These are phyloP conservation scores for Podotricha telesiphe DNA, from an alignment of 2,888 invertebrate species.

Conservation along the genomic window DNA sequence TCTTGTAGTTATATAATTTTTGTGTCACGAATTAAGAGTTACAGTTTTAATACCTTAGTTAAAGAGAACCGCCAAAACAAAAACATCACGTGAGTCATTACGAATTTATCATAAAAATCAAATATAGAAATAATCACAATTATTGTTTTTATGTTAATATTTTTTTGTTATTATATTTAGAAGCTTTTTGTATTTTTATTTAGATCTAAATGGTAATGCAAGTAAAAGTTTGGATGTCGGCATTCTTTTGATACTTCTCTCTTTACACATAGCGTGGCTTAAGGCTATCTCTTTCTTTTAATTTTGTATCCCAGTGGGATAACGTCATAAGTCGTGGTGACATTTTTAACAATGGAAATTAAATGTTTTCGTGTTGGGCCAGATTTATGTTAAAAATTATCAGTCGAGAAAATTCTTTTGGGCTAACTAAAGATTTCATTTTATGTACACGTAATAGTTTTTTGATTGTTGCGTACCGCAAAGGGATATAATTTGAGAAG, in stretches of 20 bases:
- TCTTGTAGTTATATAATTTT: conserved; percentile 74
- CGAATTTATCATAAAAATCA: background rate
- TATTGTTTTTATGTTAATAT: background rate
- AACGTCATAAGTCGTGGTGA: conserved; percentile 82
- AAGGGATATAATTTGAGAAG: background rate
- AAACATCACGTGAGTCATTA: conserved; percentile 32
- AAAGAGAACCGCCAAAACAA: conserved; percentile 53
- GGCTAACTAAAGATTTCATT: conserved; percentile 62
- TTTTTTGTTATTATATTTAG: background rate
- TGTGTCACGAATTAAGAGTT: conserved; percentile 72
- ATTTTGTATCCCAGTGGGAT: conserved; percentile 75
- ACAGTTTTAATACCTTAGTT: conserved; percentile 67
- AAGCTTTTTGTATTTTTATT: background rate
- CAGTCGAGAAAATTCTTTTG: conserved; percentile 68
- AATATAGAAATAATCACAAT: background rate
- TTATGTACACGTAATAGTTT: conserved; percentile 59
- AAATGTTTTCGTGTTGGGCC: conserved; percentile 83
- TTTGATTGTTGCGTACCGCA: conserved; percentile 33
- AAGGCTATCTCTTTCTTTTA: conserved; percentile 66
- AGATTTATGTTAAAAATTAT: conserved; percentile 80
- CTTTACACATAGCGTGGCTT: conserved; percentile 56
- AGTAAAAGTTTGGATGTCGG: conserved; percentile 52
- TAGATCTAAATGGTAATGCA: background rate
- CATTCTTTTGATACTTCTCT: conserved; percentile 68
- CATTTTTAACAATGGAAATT: conserved; percentile 81